Percentiles rank a stretch among this genome's conserved stretches.
phyloP scores from a whole-genome alignment of 2,113 vertebrate species.

The Abramis brama region DNA sequence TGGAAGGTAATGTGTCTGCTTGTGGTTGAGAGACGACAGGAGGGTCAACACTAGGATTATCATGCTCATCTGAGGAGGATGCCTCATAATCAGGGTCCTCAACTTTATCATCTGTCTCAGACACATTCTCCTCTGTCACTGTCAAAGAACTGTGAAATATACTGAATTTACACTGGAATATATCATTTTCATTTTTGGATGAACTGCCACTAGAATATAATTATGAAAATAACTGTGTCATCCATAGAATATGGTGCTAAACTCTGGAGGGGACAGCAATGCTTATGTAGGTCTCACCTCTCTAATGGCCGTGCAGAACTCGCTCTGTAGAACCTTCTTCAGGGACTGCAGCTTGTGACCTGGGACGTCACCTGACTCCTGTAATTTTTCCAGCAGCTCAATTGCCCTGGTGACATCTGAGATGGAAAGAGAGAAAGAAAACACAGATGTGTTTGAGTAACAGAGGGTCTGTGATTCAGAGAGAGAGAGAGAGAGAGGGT shows the following conservation, averaged over 20 bases:
- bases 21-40: no score
- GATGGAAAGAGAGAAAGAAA: constrained; percentile 11
- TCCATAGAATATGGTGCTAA: background rate
- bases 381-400: constrained; percentile 95
- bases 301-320: constrained; percentile 98
- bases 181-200: background rate
- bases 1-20: no score
- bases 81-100: background rate
- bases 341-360: constrained; percentile 96
- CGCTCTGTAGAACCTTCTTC: constrained; percentile 98
- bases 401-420: constrained; percentile 96
- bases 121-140: background rate
- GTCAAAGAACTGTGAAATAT: background rate
- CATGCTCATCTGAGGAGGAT: background rate
- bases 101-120: background rate
- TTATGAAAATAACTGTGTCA: background rate
- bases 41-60: background rate
- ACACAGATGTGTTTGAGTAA: background rate
- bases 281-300: constrained; percentile 81
- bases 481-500: constrained; percentile 22
- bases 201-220: background rate
- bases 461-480: background rate
- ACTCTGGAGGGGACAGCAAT: background rate
- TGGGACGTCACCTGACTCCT: constrained; percentile 94
- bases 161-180: no score